phyloP scores from a whole-genome alignment of 2,888 invertebrate species.

The Pammene aurita region DNA sequence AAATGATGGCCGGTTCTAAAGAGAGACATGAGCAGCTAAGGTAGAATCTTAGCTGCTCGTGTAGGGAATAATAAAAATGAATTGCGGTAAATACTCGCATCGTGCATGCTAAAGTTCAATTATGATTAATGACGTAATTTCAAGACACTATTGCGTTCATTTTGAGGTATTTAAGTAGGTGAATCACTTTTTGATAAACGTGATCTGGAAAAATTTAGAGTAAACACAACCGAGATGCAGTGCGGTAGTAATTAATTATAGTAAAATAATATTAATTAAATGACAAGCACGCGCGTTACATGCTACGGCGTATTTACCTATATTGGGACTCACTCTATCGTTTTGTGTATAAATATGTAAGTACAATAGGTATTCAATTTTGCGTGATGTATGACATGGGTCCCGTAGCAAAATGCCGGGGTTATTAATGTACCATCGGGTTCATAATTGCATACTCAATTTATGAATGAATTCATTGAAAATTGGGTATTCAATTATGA shows the following conservation, averaged over 20 bases:
- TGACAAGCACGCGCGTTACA: neutral
- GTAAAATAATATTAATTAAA: neutral
- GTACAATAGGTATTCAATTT: too few relatives aligned
- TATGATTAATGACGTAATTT: conserved; percentile 8
- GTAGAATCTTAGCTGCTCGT: neutral
- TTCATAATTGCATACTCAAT: too few relatives aligned
- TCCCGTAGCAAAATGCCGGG: too few relatives aligned
- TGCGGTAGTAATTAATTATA: neutral
- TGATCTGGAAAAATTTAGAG: neutral
- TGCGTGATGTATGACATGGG: too few relatives aligned
- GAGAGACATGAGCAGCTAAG: too few relatives aligned
- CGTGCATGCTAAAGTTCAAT: neutral
- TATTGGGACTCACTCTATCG: too few relatives aligned
- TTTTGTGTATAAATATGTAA: too few relatives aligned
- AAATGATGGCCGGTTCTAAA: too few relatives aligned
- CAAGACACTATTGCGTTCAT: neutral
- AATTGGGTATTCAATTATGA: too few relatives aligned
- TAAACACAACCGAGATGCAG: neutral
- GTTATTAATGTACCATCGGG: too few relatives aligned
- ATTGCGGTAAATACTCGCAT: neutral
- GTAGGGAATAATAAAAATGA: neutral
- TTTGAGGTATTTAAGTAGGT: neutral
- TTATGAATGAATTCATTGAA: too few relatives aligned
- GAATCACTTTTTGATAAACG: neutral
- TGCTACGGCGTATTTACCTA: neutral